Percentiles rank a stretch among this genome's conserved stretches.
phyloP scores from a whole-genome alignment of 2,888 invertebrate species.

The Rhagonycha fulva region DNA sequence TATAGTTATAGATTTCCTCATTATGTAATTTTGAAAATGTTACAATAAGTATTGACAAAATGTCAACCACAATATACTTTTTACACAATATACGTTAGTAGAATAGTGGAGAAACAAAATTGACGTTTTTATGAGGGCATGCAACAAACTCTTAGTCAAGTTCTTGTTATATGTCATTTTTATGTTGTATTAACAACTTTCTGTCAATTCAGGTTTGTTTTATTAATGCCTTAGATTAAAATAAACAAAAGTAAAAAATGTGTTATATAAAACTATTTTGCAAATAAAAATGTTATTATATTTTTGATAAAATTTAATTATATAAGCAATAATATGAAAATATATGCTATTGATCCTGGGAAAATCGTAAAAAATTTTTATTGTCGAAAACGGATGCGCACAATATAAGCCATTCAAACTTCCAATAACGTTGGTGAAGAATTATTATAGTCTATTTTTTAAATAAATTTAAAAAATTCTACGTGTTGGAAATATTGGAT shows the following conservation, averaged over 20 bases:
- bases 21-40: not conserved
- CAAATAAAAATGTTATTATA: not conserved
- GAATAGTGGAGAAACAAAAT: conserved; percentile 6
- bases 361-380: not conserved
- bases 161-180: conserved; percentile 14
- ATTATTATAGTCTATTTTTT: conserved; percentile 25
- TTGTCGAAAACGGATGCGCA: conserved; percentile 16
- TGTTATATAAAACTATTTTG: not conserved
- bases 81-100: conserved; percentile 7
- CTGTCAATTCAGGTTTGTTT: conserved; percentile 13
- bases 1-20: not conserved
- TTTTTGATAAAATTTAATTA: not conserved
- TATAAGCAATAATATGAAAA: not conserved
- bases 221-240: not conserved
- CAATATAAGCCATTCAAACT: conserved; percentile 15
- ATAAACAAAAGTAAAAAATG: not conserved
- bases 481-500: conserved; percentile 27
- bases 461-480: conserved; percentile 25
- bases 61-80: not conserved
- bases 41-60: not conserved
- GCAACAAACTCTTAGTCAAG: conserved; percentile 2
- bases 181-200: conserved; percentile 17
- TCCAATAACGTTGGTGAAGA: conserved; percentile 19
- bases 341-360: not conserved
- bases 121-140: conserved; percentile 17